These are phyloP conservation scores for Triplophysa tibetana DNA, from an alignment of 2,113 vertebrate genomes.

Conservation along the genomic window DNA sequence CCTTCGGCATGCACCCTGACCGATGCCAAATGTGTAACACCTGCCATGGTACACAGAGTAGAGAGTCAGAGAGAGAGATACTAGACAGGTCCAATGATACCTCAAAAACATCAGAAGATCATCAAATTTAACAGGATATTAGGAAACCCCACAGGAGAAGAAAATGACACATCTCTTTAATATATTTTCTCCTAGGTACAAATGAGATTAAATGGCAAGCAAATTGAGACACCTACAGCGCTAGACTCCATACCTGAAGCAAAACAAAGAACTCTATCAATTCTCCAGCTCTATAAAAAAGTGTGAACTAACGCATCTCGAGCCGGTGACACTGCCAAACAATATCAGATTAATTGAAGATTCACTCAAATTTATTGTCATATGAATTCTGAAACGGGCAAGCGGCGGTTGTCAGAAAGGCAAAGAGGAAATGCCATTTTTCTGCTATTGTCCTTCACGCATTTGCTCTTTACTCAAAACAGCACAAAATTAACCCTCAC, in stretches of 20 bases:
- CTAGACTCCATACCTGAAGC: too few relatives aligned
- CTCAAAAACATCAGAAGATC: neutral
- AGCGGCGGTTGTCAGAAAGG: neutral
- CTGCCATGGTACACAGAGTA: constrained; percentile 67
- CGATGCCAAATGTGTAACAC: constrained; percentile 92
- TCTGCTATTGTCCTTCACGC: neutral
- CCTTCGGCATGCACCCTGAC: constrained; percentile 82
- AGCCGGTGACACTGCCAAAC: neutral
- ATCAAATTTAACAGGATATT: too few relatives aligned
- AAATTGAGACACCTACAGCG: too few relatives aligned
- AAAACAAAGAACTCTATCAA: neutral
- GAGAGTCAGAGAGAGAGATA: neutral
- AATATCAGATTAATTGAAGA: neutral
- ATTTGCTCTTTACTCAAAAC: too few relatives aligned
- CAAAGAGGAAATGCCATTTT: neutral
- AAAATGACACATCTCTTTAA: too few relatives aligned
- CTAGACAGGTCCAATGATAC: neutral
- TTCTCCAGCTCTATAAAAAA: too few relatives aligned
- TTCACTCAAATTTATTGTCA: neutral
- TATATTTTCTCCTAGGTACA: too few relatives aligned
- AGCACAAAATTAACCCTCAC: neutral
- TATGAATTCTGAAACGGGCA: neutral
- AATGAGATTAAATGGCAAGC: too few relatives aligned
- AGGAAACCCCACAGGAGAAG: too few relatives aligned
- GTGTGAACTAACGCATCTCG: neutral